A percentile compares a stretch with the other conserved stretches of the same genome.
Conservation (phyloP, 1,140 invertebrate species). For the Prorops nasuta region DNA sequence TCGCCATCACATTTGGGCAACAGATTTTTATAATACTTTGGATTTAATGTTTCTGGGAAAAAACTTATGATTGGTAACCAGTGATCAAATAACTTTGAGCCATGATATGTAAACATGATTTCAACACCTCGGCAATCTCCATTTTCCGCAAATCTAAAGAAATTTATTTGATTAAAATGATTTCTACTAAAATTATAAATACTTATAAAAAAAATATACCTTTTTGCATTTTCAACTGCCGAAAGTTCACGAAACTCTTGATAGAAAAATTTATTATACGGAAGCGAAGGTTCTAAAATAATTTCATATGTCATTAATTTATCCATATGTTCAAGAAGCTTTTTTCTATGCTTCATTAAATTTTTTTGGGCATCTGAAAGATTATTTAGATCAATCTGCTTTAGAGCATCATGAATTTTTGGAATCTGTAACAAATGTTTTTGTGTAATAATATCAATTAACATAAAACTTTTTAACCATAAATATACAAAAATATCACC, state of each 20-base stretch:
- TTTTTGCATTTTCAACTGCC: slow-evolving; percentile 60
- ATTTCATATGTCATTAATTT: slow-evolving; percentile 69
- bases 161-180: slow-evolving; percentile 3
- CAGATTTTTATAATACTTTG: slow-evolving; percentile 66
- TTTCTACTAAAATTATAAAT: not conserved
- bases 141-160: slow-evolving; percentile 53
- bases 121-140: slow-evolving; percentile 64
- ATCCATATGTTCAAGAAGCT: slow-evolving; percentile 64
- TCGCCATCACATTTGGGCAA: slow-evolving; percentile 62
- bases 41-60: slow-evolving; percentile 75
- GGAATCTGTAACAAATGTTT: slow-evolving; percentile 28
- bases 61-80: slow-evolving; percentile 71
- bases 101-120: slow-evolving; percentile 71
- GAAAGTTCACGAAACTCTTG: slow-evolving; percentile 61
- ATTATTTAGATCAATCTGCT: slow-evolving; percentile 41
- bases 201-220: no score
- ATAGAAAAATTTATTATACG: slow-evolving; percentile 62
- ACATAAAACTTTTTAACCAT: not conserved
- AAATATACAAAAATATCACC: not conserved
- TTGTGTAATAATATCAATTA: not conserved
- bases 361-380: slow-evolving; percentile 62
- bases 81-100: slow-evolving; percentile 63
- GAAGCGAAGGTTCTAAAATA: slow-evolving; percentile 36
- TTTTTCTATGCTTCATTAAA: slow-evolving; percentile 60
- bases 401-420: slow-evolving; percentile 39